Percentiles rank a stretch among this genome's conserved stretches.
Evolutionary conservation across 2,113 vertebrate species (phyloP).

Genomic region (Cryptomyrus ogoouensis): DNA sequence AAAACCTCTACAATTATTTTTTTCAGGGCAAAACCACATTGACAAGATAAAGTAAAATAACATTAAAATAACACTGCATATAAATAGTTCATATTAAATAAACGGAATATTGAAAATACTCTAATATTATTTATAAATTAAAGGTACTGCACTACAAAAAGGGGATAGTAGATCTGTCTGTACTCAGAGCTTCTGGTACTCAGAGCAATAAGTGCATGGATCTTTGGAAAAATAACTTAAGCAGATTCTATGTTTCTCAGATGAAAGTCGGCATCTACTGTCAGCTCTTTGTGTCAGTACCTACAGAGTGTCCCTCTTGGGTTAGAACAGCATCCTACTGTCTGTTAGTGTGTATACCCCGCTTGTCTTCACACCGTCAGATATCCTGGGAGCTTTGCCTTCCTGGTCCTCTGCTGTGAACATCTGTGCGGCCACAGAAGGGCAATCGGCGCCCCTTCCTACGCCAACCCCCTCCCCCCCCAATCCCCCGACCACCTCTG

Average conservation of each 20-base stretch:
- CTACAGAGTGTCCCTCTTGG: constrained; percentile 51
- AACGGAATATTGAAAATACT: constrained; percentile 52
- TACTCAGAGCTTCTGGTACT: constrained; percentile 35
- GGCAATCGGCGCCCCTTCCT: neutral
- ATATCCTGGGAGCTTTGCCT: constrained; percentile 14
- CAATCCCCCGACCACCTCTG: neutral
- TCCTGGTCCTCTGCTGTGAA: neutral
- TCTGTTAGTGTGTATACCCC: constrained; percentile 35
- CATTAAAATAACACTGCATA: constrained; percentile 55
- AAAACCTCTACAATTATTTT: constrained; percentile 38
- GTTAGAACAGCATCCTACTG: constrained; percentile 35
- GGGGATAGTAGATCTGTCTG: constrained; percentile 47
- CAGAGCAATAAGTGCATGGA: constrained; percentile 31
- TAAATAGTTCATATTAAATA: constrained; percentile 61
- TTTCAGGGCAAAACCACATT: constrained; percentile 27
- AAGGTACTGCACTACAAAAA: constrained; percentile 45
- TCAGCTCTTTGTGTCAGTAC: constrained; percentile 34
- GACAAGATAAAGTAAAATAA: constrained; percentile 36
- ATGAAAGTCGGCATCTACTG: constrained; percentile 19
- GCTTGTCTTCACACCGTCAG: constrained; percentile 30
- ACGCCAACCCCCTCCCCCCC: neutral
- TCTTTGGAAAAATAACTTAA: constrained; percentile 49
- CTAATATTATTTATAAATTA: constrained; percentile 55
- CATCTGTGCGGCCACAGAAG: neutral
- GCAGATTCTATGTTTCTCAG: constrained; percentile 25